Percentiles rank a stretch among this genome's conserved stretches.
Conservation (phyloP, 2,888 invertebrate genomes). For the Torymus auratus region DNA sequence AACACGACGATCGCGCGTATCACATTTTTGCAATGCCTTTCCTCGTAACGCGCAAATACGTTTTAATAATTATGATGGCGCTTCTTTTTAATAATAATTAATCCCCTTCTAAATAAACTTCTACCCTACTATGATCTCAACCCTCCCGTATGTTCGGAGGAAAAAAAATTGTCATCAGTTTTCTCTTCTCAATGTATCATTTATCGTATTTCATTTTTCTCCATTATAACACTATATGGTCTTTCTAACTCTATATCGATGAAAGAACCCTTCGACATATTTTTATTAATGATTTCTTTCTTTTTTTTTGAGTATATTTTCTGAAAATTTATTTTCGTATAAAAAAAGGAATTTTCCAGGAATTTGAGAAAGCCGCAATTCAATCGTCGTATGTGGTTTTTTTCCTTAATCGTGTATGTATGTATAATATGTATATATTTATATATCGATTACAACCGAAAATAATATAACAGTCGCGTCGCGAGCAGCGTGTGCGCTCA, state of each 20-base stretch:
- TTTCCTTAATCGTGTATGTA: conserved; percentile 13
- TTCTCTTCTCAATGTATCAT: conserved; percentile 26
- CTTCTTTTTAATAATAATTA: conserved; percentile 31
- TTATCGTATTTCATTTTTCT: conserved; percentile 15
- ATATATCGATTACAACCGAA: conserved; percentile 49
- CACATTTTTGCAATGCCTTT: conserved; percentile 17
- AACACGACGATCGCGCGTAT: conserved; percentile 28
- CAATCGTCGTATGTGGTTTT: conserved; percentile 19
- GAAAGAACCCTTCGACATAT: conserved; percentile 29
- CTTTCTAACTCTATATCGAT: conserved; percentile 25
- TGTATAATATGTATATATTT: conserved; percentile 15
- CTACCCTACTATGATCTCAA: conserved; percentile 42
- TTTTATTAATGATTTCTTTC: conserved; percentile 1
- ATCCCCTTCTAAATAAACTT: conserved; percentile 42
- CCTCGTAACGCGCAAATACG: conserved; percentile 3
- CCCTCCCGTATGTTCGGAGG: conserved; percentile 5
- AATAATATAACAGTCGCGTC: conserved; percentile 33
- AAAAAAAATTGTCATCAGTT: conserved; percentile 38
- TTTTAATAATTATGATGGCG: conserved; percentile 23
- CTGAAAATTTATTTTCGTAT: conserved; percentile 40
- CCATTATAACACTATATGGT: conserved; percentile 31
- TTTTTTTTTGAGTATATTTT: conserved; percentile 45
- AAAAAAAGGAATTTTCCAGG: conserved; percentile 40
- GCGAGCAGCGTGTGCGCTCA: conserved; percentile 20
- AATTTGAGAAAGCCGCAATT: conserved; percentile 45